Base-by-base conservation (phyloP, 2,113 vertebrate species). In the Glaucidium brasilianum region DNA sequence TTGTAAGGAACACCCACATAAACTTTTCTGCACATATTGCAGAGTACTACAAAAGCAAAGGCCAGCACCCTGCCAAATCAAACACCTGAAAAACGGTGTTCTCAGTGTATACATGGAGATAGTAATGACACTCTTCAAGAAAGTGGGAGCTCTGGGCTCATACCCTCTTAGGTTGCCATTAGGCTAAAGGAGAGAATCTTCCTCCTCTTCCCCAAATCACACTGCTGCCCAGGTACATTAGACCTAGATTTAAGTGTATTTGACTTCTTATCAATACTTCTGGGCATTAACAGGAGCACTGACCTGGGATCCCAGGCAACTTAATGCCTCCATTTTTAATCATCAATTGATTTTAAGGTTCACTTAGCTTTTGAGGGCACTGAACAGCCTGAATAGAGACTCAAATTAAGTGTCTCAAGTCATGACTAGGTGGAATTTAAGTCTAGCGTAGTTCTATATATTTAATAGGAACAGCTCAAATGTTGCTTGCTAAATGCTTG, bases 61-160 rank as follows among this genome's bases (percentile, higher is more conserved):
- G 10, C 17, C 37, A 12, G 41, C 49, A 80, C n/a, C 39, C 26
- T 73, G n/a, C 19, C 50, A 66, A 71, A 88, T 50, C 45, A 92
- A 78, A 59, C n/a, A 73, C 19, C 49, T 20, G 32, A 15, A 88
- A 80, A 88, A 8, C 0, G 0, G 11, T 0, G 0, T 47, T 68
- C 21, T 88, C 2, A 2, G 10, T 29, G 23, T 16, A 16, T 26
- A 64, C 16, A 11, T 3, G 15, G 32, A 17, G 11, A 23, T 21
- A 43, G 64, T 18, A 34, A 64, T 63, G 45, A 86, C 8, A 19
- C 5, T 66, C 2, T 32, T 32, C 19, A 14, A 72, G 27, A 22
- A 66, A 84, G 37, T 19, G 5, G 35, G 29, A 88, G 53, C 20
- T 47, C 30, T 12, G 45, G 26, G 53, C 22, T 91, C 2, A 2